These are phyloP conservation scores for Artibeus jamaicensis DNA, from an alignment of 2,797 vertebrate genomes.

Conservation along the genomic window DNA sequence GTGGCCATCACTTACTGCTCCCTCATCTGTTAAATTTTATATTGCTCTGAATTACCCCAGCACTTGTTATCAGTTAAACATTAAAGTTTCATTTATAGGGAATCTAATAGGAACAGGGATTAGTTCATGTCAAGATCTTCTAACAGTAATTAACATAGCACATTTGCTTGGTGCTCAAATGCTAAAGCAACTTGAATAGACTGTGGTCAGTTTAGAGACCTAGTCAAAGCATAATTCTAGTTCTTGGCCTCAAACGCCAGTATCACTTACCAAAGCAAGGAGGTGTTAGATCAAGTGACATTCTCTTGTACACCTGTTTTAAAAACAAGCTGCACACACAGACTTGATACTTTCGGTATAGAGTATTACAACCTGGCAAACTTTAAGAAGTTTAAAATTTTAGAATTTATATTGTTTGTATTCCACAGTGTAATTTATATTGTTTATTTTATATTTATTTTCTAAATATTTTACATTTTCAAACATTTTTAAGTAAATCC, in stretches of 20 bases:
- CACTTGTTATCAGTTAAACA: constrained; percentile 47
- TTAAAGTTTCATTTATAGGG: constrained; percentile 62
- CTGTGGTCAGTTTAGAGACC: constrained; percentile 65
- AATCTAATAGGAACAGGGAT: constrained; percentile 63
- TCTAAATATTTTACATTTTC: constrained; percentile 59
- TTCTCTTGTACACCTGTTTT: constrained; percentile 82
- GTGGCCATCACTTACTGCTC: not conserved
- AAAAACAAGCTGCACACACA: constrained; percentile 65
- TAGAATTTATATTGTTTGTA: constrained; percentile 75
- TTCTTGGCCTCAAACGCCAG: constrained; percentile 74
- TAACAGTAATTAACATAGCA: constrained; percentile 75
- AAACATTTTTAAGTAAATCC: not conserved
- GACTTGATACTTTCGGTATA: not conserved
- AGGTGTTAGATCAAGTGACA: constrained; percentile 79
- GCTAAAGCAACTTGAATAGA: constrained; percentile 58
- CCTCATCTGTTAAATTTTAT: constrained; percentile 56
- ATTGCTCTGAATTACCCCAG: constrained; percentile 53
- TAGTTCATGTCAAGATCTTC: constrained; percentile 53
- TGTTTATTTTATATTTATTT: constrained; percentile 70
- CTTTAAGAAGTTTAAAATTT: constrained; percentile 73
- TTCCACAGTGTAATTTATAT: constrained; percentile 71
- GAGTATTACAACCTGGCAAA: constrained; percentile 68
- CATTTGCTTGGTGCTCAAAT: constrained; percentile 55
- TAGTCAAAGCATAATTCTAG: constrained; percentile 82
- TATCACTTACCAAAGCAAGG: constrained; percentile 81